phyloP scores from a whole-genome alignment of 1,140 invertebrate species.

The Aphelinus certus region DNA sequence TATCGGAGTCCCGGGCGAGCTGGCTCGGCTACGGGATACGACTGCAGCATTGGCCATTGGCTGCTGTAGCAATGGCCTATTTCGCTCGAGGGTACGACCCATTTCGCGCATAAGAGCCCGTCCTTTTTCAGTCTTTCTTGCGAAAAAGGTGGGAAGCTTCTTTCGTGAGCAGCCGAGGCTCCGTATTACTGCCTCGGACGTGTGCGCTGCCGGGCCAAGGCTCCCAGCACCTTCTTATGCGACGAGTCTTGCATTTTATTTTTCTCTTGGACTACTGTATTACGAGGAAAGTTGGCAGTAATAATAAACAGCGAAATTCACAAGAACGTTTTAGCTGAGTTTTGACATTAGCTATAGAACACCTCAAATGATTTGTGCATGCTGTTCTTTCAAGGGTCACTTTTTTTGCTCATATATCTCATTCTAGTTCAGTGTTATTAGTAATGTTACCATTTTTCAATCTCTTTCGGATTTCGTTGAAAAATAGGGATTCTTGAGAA shows the following conservation, averaged over 20 bases:
- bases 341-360: no score
- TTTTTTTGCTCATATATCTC: no score
- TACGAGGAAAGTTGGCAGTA: constrained; percentile 19
- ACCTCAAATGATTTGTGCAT: no score
- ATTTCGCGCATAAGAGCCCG: constrained; percentile 60
- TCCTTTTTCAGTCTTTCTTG: constrained; percentile 53
- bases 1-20: constrained; percentile 15
- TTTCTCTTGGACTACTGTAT: neutral
- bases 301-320: constrained; percentile 21
- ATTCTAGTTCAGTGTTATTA: no score
- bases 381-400: no score
- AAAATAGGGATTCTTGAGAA: no score
- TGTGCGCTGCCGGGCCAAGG: neutral
- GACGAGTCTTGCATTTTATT: constrained; percentile 10
- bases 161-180: constrained; percentile 23
- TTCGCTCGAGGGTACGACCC: constrained; percentile 65
- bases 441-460: no score
- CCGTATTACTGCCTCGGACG: neutral
- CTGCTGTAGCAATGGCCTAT: constrained; percentile 65
- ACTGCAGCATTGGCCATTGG: constrained; percentile 65
- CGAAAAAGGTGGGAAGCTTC: constrained; percentile 42
- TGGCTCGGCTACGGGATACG: constrained; percentile 41
- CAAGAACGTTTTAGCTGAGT: no score
- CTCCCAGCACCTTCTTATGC: neutral
- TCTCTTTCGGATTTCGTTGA: no score